Evolutionary conservation across 2,888 invertebrate species (phyloP), one percentile per base, ranked within the genome.

Genomic region (Odontocolon sp.): DNA sequence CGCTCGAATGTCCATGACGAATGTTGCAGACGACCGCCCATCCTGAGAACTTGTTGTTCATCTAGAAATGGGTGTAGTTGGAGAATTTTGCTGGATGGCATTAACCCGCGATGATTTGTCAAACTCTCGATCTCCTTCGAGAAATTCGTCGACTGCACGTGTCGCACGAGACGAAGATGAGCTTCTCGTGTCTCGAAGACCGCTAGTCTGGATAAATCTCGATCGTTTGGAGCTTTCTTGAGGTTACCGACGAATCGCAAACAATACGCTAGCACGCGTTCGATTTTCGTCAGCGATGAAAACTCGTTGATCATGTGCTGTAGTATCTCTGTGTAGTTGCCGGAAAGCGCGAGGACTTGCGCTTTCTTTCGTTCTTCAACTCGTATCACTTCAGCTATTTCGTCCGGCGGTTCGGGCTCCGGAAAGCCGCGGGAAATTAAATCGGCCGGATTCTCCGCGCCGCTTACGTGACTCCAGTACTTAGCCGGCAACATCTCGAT

Each of bases 11-110:
- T 3, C 3, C 67, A 16, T 0, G 28, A 5, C 1, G 75, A 33
- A 5, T 75, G 9, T 8, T 57, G 36, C 18, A 77, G 18, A 9
- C 73, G 45, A 6, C 81, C 78, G 47, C 81, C 81, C 52, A 81
- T 70, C 59, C 77, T 73, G 28, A 80, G 50, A 0, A 72, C 3
- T 18, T 59, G 64, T 1, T 36, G 3, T 18, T 67, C 11, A 38
- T 78, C 71, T 1, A 75, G 40, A 42, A 75, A 78, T 1, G 68
- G 72, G 21, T 57, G 21, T 2, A 75, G 38, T 1, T 21, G 14
- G 2, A 63, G 6, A 0, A 77, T 18, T 8, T 61, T 75, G 40
- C 63, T 75, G 6, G 56, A 33, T 1, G 11, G 16, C 6, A 33
- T 61, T 3, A 75, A 9, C 0, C 1, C n/a, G 0, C 11, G 0